Evolutionary conservation across 2,797 vertebrate genomes (phyloP).

Genomic region (Lophius americanus): DNA sequence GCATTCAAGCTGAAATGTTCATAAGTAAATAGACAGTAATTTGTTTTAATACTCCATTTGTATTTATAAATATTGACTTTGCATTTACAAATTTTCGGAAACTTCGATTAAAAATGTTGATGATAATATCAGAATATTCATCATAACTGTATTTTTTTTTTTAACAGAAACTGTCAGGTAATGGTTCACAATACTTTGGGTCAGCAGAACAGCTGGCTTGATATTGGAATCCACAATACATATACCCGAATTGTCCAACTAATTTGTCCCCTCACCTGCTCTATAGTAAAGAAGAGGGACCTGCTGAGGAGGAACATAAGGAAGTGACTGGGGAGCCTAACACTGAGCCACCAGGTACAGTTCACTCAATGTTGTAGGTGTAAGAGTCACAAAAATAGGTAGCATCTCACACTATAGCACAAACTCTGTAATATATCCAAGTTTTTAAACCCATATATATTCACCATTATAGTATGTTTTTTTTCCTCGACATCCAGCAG

Average conservation of each 20-base stretch:
- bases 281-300: conserved; percentile 43
- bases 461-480: neutral
- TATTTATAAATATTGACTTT: neutral
- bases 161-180: neutral
- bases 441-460: neutral
- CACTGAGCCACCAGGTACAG: conserved; percentile 52
- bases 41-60: neutral
- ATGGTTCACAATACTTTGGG: neutral
- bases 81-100: neutral
- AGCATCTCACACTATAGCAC: neutral
- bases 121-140: neutral
- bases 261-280: conserved; percentile 4
- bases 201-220: neutral
- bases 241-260: neutral
- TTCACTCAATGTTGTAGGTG: neutral
- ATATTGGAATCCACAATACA: neutral
- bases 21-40: neutral
- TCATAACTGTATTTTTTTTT: neutral
- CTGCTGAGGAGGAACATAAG: conserved; percentile 31
- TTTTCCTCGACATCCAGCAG: neutral
- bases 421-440: neutral
- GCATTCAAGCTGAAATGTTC: too few relatives aligned
- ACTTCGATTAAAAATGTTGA: neutral
- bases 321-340: conserved; percentile 24
- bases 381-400: neutral